Evolutionary conservation across 2,797 vertebrate genomes (phyloP).

Genomic region (Limnodromus scolopaceus): DNA sequence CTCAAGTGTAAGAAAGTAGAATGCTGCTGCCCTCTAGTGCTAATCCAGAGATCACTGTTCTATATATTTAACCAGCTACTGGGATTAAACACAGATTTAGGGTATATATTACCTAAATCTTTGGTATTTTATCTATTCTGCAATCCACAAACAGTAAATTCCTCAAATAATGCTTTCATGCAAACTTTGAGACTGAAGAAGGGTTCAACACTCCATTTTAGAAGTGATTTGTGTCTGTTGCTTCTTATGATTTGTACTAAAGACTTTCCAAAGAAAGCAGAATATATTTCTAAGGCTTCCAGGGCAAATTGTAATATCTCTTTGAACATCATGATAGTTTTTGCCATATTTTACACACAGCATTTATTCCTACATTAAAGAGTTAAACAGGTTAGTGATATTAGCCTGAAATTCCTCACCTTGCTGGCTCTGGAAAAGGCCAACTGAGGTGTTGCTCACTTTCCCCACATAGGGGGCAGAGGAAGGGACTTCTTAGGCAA

Average conservation of each 20-base stretch:
- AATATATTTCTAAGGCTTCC: background rate
- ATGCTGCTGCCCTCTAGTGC: slow-evolving; percentile 46
- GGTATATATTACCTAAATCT: accelerated
- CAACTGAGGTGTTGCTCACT: background rate
- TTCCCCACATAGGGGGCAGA: background rate
- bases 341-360: background rate
- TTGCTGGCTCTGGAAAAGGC: background rate
- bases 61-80: background rate
- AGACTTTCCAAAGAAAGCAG: background rate
- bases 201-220: background rate
- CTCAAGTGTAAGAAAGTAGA: background rate
- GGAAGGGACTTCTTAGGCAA: background rate
- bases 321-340: background rate
- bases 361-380: background rate
- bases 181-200: background rate
- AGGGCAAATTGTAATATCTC: accelerated
- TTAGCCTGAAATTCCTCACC: background rate
- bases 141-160: accelerated
- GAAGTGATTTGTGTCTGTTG: background rate
- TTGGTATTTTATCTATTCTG: background rate
- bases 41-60: background rate
- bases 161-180: background rate
- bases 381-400: background rate
- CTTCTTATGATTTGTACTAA: background rate
- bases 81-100: background rate